Percentiles rank a stretch among this genome's conserved stretches.
Conservation (phyloP, 1,140 invertebrate species). For the Luehdorfia chinensis region DNA sequence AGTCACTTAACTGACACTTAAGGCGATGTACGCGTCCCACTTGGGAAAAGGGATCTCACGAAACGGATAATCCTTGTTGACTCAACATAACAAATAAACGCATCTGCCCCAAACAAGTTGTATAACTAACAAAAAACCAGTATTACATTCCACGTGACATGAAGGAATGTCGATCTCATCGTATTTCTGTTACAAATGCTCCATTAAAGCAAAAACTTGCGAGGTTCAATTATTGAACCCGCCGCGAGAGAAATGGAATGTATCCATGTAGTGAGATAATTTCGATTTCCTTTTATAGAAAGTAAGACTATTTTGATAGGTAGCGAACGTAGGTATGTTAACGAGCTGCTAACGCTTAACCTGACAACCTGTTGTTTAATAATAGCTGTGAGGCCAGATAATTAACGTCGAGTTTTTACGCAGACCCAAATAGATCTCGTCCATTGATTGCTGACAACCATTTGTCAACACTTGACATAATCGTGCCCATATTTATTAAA, state of each 20-base stretch:
- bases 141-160: constrained; percentile 23
- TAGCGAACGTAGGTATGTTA: constrained; percentile 40
- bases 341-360: constrained; percentile 33
- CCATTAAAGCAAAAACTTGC: constrained; percentile 55
- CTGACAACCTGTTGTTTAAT: constrained; percentile 36
- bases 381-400: constrained; percentile 28
- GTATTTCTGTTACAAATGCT: constrained; percentile 25
- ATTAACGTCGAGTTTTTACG: constrained; percentile 30
- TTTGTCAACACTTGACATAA: constrained; percentile 17
- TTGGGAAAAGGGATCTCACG: neutral
- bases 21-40: neutral
- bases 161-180: constrained; percentile 39
- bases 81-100: neutral
- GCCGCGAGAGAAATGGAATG: constrained; percentile 68
- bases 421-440: constrained; percentile 16
- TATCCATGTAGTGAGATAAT: constrained; percentile 61
- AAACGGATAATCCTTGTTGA: neutral
- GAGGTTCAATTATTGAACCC: constrained; percentile 62
- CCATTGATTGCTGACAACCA: constrained; percentile 21
- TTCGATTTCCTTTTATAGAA: constrained; percentile 76
- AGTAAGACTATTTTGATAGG: constrained; percentile 64
- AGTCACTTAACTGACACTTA: neutral
- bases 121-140: neutral
- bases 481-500: too few species aligned
- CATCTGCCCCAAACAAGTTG: neutral